Evolutionary conservation across 2,888 invertebrate genomes (phyloP), one percentile per base, ranked within the genome.

Genomic region (Drosophila neoperkinsi): DNA sequence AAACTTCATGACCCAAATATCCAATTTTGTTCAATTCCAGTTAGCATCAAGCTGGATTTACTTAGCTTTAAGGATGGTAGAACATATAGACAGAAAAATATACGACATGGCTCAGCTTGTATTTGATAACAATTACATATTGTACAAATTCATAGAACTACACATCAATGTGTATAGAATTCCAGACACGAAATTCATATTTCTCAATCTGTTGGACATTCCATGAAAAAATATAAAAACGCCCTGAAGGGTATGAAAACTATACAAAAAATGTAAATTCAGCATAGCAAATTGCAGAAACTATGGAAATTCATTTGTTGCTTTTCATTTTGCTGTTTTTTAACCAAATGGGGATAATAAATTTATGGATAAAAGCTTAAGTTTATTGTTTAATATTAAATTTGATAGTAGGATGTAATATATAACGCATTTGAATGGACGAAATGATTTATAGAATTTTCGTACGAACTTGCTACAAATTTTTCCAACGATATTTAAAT

Each of bases 281-380:
- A 81, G 74, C 86, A 84, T 77, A 76, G 76, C 77, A 84, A 87
- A 87, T 74, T 77, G 74, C 57, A 69, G 51, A 79, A 84, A 79
- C 72, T 78, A 76, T 77, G 74, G 56, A 84, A 84, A 81, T 79
- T 64, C 74, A 84, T 75, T 86, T 77, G 72, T 56, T 68, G 53
- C 64, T 71, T 66, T 70, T 58, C 43, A 68, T 81, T 71, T 67
- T 53, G 33, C 38, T 4, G 13, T 50, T 49, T 41, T 50, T 28
- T 2, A 4, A 25, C 21, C 31, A 25, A 58, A 38, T 25, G 50
- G 60, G 31, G 21, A 61, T 56, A 21, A 18, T 28, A 38, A 25
- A 43, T 43, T 53, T 34, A 51, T 51, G 21, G 11, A 31, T 16
- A 30, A 11, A 36, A 18, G 30, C 18, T 2, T 11, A 51, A 60